Evolutionary conservation across 1,140 invertebrate genomes (phyloP).

Genomic region (Ceratoteleas bidentatus): DNA sequence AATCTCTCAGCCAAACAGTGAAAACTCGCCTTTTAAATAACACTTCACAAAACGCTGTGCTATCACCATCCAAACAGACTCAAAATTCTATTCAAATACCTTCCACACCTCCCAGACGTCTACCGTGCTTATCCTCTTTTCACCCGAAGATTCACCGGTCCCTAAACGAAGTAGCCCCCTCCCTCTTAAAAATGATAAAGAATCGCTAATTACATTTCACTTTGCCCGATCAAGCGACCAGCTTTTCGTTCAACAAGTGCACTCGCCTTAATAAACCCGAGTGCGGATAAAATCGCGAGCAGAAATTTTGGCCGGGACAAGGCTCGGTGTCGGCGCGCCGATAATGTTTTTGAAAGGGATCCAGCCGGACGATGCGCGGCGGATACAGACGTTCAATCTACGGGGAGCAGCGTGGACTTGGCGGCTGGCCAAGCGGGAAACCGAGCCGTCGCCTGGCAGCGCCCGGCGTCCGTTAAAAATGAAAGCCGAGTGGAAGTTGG

Average conservation of each 20-base stretch:
- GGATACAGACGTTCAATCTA: too few relatives aligned
- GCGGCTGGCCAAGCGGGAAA: slow-evolving; percentile 52
- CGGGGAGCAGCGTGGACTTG: slow-evolving; percentile 45
- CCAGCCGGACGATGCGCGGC: slow-evolving; percentile 40
- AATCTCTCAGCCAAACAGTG: too few relatives aligned
- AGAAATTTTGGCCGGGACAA: slow-evolving; percentile 12
- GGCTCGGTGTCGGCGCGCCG: slow-evolving; percentile 1
- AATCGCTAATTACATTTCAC: neutral
- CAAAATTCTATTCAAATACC: too few relatives aligned
- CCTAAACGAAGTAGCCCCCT: neutral
- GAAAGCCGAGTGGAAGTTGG: slow-evolving; percentile 38
- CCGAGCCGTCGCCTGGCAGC: slow-evolving; percentile 51
- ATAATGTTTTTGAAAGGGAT: slow-evolving; percentile 48
- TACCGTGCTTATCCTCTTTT: too few relatives aligned
- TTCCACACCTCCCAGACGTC: too few relatives aligned
- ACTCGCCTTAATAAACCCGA: slow-evolving; percentile 48
- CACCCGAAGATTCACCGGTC: too few relatives aligned
- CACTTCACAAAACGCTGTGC: too few relatives aligned
- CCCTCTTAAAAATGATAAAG: neutral
- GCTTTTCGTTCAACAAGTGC: slow-evolving; percentile 47
- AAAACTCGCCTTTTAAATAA: too few relatives aligned
- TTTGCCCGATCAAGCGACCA: neutral
- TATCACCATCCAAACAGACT: too few relatives aligned
- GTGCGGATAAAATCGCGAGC: slow-evolving; percentile 43
- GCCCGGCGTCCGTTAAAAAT: slow-evolving; percentile 64